Evolutionary conservation across 2,113 vertebrate species (phyloP).

Genomic region (Cranoglanis bouderius): DNA sequence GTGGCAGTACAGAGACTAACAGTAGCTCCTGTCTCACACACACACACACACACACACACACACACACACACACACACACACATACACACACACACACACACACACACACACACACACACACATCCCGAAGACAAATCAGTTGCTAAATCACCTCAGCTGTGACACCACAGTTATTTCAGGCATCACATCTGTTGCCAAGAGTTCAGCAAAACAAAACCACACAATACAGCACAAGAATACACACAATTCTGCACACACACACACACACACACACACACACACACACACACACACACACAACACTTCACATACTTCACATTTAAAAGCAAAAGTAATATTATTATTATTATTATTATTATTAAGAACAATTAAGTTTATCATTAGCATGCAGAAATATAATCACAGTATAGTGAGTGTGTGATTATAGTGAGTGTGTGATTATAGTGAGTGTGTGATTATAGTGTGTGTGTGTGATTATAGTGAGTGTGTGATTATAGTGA

Average conservation of each 20-base stretch:
- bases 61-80: neutral
- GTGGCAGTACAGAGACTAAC: neutral
- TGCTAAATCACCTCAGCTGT: neutral
- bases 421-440: no score
- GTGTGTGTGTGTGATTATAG: no score
- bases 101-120: neutral
- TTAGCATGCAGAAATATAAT: no score
- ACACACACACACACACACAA: neutral
- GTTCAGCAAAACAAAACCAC: conserved; percentile 6
- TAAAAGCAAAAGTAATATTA: no score
- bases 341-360: no score
- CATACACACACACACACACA: neutral
- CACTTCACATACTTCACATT: neutral
- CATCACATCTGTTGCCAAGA: conserved; percentile 13
- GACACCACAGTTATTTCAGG: conserved; percentile 6
- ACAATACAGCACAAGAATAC: neutral
- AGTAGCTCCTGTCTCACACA: neutral
- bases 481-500: no score
- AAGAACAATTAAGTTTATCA: no score
- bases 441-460: no score
- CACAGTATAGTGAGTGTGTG: no score
- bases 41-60: no score
- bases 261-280: neutral
- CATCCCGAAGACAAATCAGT: neutral
- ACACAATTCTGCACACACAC: neutral